A percentile compares a stretch with the other conserved stretches of the same genome.
phyloP scores from a whole-genome alignment of 2,113 vertebrate genomes.

The Addax nasomaculatus region DNA sequence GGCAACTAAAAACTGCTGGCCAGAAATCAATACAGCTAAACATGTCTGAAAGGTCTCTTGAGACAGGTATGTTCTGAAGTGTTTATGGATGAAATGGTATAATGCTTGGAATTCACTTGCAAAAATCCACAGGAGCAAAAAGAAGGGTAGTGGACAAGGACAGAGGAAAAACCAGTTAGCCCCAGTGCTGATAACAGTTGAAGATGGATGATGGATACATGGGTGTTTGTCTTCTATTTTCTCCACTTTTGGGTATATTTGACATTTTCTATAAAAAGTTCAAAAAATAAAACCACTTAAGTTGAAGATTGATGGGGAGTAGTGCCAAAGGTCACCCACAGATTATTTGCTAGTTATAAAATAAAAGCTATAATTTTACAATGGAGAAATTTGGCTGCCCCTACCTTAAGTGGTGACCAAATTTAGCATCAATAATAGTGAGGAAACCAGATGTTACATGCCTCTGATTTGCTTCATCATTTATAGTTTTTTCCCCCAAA shows the following conservation, averaged over 20 bases:
- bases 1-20: background rate
- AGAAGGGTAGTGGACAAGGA: background rate
- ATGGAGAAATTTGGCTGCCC: background rate
- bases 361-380: constrained; percentile 49
- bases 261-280: constrained; percentile 10
- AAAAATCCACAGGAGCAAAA: background rate
- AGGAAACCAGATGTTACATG: background rate
- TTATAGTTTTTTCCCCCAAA: background rate
- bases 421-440: background rate
- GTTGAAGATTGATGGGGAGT: constrained; percentile 38
- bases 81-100: background rate
- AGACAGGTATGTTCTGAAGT: background rate
- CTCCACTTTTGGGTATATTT: background rate
- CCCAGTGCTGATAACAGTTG: background rate
- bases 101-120: background rate
- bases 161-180: background rate
- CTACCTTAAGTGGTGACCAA: background rate
- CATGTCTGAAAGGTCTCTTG: background rate
- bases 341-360: constrained; percentile 39
- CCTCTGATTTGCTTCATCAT: background rate
- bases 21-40: background rate
- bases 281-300: constrained; percentile 51
- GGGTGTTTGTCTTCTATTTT: background rate
- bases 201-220: background rate
- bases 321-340: constrained; percentile 34